Base-by-base conservation (phyloP, 1,140 invertebrate species). In the Zaprionus vittiger region DNA sequence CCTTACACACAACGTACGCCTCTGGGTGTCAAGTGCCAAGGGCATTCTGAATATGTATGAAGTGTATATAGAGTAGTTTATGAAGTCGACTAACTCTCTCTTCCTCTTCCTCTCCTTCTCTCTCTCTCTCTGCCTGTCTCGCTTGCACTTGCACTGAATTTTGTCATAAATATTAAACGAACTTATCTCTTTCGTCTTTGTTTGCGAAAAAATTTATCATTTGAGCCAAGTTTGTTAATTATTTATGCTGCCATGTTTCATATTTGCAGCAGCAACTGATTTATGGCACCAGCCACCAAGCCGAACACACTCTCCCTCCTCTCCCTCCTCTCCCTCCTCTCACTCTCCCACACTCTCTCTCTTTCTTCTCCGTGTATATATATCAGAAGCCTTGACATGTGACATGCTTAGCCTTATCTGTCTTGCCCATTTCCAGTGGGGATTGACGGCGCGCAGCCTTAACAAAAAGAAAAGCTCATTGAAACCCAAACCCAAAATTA, bases 81-180 rank as follows among this genome's bases (percentile, higher is more conserved):
- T 68, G 64, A 68, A 26, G 44, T 59, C 17, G 56, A 37, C 34
- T 56, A 2, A 28, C 11, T 62, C 20, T 52, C 52, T 65, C 52
- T 68, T 26, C 9, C 31, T 31, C 7, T 9, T 9, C 2, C 28
- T 31, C 2, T 31, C 0, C 28, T 11, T 55, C 20, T 15, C 4
- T 22, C 5, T 12, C 17, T 31, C 0, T 1, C 15, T 22, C 41
- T 44, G 34, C 52, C 7, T n/a, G 54, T 22, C 38, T 15, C 20
- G 6, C 54, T 44, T 6, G 11, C 54, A 20, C 24, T 54, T 20
- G 24, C 26, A 34, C 2, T 52, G 64, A 7, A 66, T 66, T 77
- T 86, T 91, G 91, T 92, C 91, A 92, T 92, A 92, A 92, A 92
- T 92, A 92, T 92, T 92, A 91, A 85, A 91, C 83, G 87, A 91